A percentile compares a stretch with the other conserved stretches of the same genome.
These are phyloP conservation scores for Protomyctophum bolini DNA, from an alignment of 2,113 vertebrate genomes.

Conservation along the genomic window DNA sequence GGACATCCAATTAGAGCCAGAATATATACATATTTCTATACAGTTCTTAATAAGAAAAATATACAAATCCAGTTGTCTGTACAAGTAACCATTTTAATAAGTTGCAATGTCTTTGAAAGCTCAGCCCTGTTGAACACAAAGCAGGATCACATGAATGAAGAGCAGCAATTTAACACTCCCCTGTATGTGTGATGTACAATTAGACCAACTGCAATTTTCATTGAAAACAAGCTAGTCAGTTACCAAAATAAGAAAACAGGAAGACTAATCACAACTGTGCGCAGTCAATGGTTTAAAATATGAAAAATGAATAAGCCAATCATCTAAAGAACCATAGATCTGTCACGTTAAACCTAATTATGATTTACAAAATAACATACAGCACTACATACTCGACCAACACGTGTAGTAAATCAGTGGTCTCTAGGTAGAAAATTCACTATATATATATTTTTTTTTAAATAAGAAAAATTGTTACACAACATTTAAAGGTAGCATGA, in stretches of 20 bases:
- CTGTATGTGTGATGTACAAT: slow-evolving; percentile 7
- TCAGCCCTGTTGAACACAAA: not conserved
- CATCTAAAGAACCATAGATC: slow-evolving; percentile 17
- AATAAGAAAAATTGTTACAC: too few relatives aligned
- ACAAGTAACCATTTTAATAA: slow-evolving; percentile 46
- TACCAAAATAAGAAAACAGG: not conserved
- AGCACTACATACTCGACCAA: too few relatives aligned
- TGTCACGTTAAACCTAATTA: too few relatives aligned
- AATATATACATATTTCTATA: slow-evolving; percentile 65
- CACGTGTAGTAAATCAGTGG: slow-evolving; percentile 2
- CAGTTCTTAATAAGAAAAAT: slow-evolving; percentile 34
- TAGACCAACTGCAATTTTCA: slow-evolving; percentile 21
- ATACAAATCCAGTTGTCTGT: slow-evolving; percentile 67
- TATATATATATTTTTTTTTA: too few relatives aligned
- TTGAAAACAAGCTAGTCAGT: not conserved
- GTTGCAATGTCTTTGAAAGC: not conserved
- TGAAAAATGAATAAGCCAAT: slow-evolving; percentile 18
- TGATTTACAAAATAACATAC: too few relatives aligned
- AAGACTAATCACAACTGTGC: slow-evolving; percentile 9
- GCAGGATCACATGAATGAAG: not conserved
- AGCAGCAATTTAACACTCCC: not conserved
- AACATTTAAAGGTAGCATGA: too few relatives aligned
- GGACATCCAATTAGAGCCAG: slow-evolving; percentile 38
- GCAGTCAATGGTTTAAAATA: slow-evolving; percentile 18
- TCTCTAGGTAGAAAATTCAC: not conserved